These are phyloP conservation scores for Aphelinus atriplicis DNA, from an alignment of 1,140 invertebrate species.

Conservation along the genomic window DNA sequence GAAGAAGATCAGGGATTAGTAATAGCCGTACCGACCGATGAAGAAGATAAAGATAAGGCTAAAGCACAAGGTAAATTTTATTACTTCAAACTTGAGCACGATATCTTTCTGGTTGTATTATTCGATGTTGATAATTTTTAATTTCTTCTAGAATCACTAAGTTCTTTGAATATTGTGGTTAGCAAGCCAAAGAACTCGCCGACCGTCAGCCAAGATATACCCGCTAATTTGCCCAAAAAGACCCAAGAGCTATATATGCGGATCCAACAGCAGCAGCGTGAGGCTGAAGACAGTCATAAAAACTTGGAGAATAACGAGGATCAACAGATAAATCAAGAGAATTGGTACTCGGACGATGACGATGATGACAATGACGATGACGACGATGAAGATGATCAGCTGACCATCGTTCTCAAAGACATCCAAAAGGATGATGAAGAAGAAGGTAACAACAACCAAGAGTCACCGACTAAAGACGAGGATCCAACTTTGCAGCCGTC, in stretches of 20 bases:
- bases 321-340: slow-evolving; percentile 71
- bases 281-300: slow-evolving; percentile 63
- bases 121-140: too few relatives aligned
- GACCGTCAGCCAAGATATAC: slow-evolving; percentile 51
- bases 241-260: slow-evolving; percentile 75
- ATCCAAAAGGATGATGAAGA: slow-evolving; percentile 54
- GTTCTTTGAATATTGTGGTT: slow-evolving; percentile 7
- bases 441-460: slow-evolving; percentile 40
- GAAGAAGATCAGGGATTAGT: slow-evolving; percentile 61
- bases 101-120: too few relatives aligned
- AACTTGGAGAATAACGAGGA: slow-evolving; percentile 66
- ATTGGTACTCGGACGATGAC: slow-evolving; percentile 83
- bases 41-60: slow-evolving; percentile 52
- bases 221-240: slow-evolving; percentile 71
- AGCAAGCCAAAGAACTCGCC: slow-evolving; percentile 23
- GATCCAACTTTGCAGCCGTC: slow-evolving; percentile 35
- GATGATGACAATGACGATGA: slow-evolving; percentile 66
- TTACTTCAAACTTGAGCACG: too few relatives aligned
- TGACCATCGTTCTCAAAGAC: slow-evolving; percentile 63
- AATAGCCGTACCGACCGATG: slow-evolving; percentile 60
- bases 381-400: slow-evolving; percentile 62
- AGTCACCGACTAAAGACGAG: slow-evolving; percentile 34
- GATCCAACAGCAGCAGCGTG: slow-evolving; percentile 75
- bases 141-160: neutral
- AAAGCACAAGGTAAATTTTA: slow-evolving; percentile 40